Percentiles rank a stretch among this genome's conserved stretches.
phyloP scores from a whole-genome alignment of 2,888 invertebrate genomes.

The Deilephila porcellus region DNA sequence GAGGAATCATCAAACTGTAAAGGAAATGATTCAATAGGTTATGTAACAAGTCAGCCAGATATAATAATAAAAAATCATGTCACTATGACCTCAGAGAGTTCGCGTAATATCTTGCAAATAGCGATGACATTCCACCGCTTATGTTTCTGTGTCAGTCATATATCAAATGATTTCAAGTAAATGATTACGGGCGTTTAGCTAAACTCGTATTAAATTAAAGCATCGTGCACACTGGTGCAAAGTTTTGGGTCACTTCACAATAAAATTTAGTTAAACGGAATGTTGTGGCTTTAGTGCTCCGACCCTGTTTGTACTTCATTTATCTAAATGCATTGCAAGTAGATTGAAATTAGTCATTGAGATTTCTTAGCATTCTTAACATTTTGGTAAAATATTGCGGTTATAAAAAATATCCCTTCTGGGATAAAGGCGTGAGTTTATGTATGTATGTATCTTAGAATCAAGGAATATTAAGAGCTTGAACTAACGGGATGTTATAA shows the following conservation, averaged over 20 bases:
- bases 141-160: slow-evolving; percentile 25
- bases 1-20: background rate
- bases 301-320: too few relatives aligned
- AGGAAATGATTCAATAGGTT: background rate
- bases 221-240: background rate
- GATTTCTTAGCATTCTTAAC: too few relatives aligned
- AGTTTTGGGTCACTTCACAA: slow-evolving; percentile 2
- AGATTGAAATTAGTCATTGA: too few relatives aligned
- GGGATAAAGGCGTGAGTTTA: too few relatives aligned
- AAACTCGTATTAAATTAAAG: slow-evolving; percentile 21
- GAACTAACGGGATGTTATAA: background rate
- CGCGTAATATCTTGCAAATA: slow-evolving; percentile 19
- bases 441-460: too few relatives aligned
- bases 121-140: slow-evolving; percentile 21
- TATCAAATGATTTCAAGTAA: slow-evolving; percentile 24
- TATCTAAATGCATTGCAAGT: too few relatives aligned
- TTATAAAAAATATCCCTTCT: too few relatives aligned
- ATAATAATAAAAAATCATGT: slow-evolving; percentile 22
- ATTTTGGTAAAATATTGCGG: too few relatives aligned
- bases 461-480: background rate
- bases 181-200: slow-evolving; percentile 18
- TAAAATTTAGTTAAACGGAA: background rate
- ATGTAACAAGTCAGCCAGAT: slow-evolving; percentile 6
- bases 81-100: slow-evolving; percentile 25
- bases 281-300: background rate